These are phyloP conservation scores for human DNA, from an alignment of 2,113 vertebrate genomes.

Conservation along the genomic window DNA sequence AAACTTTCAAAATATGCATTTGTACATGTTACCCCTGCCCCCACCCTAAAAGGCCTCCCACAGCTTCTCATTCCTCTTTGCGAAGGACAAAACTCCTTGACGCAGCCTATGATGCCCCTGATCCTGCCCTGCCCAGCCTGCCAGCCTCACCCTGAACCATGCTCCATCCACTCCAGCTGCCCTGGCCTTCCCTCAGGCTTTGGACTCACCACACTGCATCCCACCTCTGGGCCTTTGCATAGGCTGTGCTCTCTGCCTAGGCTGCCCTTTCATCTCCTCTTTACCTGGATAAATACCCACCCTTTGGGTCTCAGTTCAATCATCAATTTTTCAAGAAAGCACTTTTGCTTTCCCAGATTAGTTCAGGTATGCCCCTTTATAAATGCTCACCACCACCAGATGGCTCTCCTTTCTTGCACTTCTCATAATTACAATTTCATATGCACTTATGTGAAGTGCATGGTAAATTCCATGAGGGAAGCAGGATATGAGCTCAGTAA, in stretches of 20 bases:
- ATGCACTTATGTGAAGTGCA: not conserved
- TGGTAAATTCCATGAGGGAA: no score
- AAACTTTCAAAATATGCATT: not conserved
- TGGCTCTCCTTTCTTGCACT: not conserved
- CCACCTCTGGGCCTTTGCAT: not conserved
- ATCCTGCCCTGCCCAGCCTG: not conserved
- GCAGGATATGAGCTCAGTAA: fast-evolving
- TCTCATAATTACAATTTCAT: not conserved
- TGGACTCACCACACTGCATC: not conserved
- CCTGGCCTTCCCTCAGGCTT: not conserved
- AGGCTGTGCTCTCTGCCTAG: not conserved
- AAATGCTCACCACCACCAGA: no score
- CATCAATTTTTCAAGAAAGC: not conserved
- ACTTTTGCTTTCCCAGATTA: not conserved
- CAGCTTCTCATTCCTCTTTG: not conserved
- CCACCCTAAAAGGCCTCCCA: not conserved
- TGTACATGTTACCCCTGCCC: not conserved
- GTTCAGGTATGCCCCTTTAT: not conserved
- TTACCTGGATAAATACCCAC: not conserved
- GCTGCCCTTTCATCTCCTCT: not conserved
- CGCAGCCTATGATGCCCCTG: not conserved
- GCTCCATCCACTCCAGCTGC: no score
- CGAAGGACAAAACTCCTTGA: not conserved
- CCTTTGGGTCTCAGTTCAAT: not conserved
- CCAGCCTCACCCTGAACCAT: no score